Percentiles rank a stretch among this genome's conserved stretches.
These are phyloP conservation scores for Idaea dimidiata DNA, from an alignment of 2,888 invertebrate species.

Conservation along the genomic window DNA sequence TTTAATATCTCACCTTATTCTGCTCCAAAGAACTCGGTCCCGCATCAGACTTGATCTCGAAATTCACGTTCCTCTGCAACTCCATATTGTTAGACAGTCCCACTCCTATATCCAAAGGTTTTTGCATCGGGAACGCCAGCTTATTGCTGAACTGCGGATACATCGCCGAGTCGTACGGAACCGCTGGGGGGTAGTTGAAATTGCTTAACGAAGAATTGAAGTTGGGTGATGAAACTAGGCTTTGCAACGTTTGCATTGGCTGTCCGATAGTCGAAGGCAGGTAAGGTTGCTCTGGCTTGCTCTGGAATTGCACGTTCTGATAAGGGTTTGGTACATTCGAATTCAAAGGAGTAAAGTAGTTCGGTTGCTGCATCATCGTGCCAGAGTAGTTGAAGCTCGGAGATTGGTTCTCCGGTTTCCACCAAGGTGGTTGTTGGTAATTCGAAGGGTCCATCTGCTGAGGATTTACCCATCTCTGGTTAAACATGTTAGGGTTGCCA, in stretches of 20 bases:
- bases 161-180: slow-evolving; percentile 66
- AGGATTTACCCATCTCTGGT: slow-evolving; percentile 40
- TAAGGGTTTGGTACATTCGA: slow-evolving; percentile 50
- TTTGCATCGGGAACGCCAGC: slow-evolving; percentile 42
- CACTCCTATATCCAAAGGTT: slow-evolving; percentile 48
- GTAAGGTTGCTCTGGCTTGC: slow-evolving; percentile 44
- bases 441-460: slow-evolving; percentile 22
- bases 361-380: slow-evolving; percentile 47
- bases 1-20: slow-evolving; percentile 40
- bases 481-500: slow-evolving; percentile 32
- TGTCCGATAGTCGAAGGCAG: slow-evolving; percentile 56
- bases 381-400: slow-evolving; percentile 47
- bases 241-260: slow-evolving; percentile 57
- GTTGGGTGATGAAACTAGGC: slow-evolving; percentile 54
- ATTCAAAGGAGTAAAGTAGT: slow-evolving; percentile 52
- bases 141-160: slow-evolving; percentile 68
- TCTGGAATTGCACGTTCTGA: slow-evolving; percentile 41
- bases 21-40: slow-evolving; percentile 48
- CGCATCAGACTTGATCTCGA: slow-evolving; percentile 42
- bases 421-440: slow-evolving; percentile 51
- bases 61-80: slow-evolving; percentile 50
- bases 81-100: slow-evolving; percentile 48
- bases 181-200: slow-evolving; percentile 52
- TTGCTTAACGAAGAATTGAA: slow-evolving; percentile 62
- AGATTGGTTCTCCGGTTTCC: slow-evolving; percentile 56